Evolutionary conservation across 1,140 invertebrate genomes (phyloP), one percentile per base, ranked within the genome.

Genomic region (Paraescarpia echinospica): DNA sequence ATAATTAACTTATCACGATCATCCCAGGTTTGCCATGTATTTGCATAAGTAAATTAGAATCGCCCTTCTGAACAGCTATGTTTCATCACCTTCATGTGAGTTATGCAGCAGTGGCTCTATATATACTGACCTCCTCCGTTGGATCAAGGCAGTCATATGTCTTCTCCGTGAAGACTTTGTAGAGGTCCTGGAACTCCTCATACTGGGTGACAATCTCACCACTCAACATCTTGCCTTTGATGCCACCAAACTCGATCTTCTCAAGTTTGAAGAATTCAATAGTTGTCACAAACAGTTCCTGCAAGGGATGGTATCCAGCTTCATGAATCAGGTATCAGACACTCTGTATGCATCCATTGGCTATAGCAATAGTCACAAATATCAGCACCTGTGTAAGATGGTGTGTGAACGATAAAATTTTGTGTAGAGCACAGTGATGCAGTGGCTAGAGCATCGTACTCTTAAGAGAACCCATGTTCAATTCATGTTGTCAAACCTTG

Each of bases 201-300:
- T 97, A 98, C 92, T 99, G 98, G 59, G 97, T 97, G 33, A 97
- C 97, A 48, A 97, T 95, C 95, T 95, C 96, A 5, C 97, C 96
- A 95, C 98, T 98, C 4, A 99, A 96, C 33, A 97, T 97, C 93
- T 98, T 97, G 35, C 89, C 98, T 95, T 98, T 98, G 93, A 98
- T 97, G 12, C 98, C 98, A 92, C 98, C 98, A 94, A 99, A 98
- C 97, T 99, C 98, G 48, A 99, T 98, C 96, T 99, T 98, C 96
- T 99, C 98, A 93, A 99, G 96, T 96, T 99, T 99, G 94, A 98
- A 97, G 96, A 99, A 99, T 96, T 99, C 98, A 92, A 98, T 95
- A 1, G 99, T 98, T 5, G 98, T 98, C 95, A 98, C 97, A 95
- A 99, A 99, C 94, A 99, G 97, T 97, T 98, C 97, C 96, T 98